Percentiles rank a stretch among this genome's conserved stretches.
Conservation (phyloP, 2,797 vertebrate species). For the Anguilla obscura region DNA sequence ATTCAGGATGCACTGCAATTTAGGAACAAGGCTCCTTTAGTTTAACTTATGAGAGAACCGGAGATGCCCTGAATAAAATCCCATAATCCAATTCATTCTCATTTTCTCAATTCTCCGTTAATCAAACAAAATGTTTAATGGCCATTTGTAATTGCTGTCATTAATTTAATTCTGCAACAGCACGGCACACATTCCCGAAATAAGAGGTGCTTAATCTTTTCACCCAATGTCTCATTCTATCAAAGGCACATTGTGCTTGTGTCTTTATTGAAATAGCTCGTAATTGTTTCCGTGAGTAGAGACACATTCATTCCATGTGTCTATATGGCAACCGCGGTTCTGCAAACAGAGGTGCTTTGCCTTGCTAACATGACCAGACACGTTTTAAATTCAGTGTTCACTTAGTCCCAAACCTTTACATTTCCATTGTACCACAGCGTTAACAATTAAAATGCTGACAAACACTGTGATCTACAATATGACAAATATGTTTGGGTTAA, state of each 20-base stretch:
- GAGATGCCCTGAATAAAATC: slow-evolving; percentile 16
- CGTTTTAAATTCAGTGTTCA: not conserved
- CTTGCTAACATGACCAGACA: not conserved
- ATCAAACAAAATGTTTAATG: slow-evolving; percentile 59
- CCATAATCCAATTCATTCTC: slow-evolving; percentile 49
- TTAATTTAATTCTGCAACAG: slow-evolving; percentile 65
- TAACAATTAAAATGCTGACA: not conserved
- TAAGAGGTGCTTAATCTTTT: slow-evolving; percentile 63
- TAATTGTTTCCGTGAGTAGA: slow-evolving; percentile 63
- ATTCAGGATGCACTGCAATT: slow-evolving; percentile 6
- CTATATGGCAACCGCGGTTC: slow-evolving; percentile 55
- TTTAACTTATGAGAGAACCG: not conserved
- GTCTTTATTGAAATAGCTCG: slow-evolving; percentile 68
- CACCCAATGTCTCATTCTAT: slow-evolving; percentile 61
- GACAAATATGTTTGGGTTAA: not conserved
- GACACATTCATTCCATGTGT: slow-evolving; percentile 57
- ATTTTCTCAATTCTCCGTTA: slow-evolving; percentile 58
- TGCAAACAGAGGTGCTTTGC: slow-evolving; percentile 39
- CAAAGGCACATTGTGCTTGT: slow-evolving; percentile 54
- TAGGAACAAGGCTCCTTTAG: not conserved
- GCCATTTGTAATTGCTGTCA: slow-evolving; percentile 64
- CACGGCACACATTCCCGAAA: slow-evolving; percentile 62
- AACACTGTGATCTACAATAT: not conserved
- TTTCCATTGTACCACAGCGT: not conserved
- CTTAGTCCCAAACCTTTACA: not conserved